phyloP scores from a whole-genome alignment of 2,113 vertebrate genomes.

The Myotis davidii region DNA sequence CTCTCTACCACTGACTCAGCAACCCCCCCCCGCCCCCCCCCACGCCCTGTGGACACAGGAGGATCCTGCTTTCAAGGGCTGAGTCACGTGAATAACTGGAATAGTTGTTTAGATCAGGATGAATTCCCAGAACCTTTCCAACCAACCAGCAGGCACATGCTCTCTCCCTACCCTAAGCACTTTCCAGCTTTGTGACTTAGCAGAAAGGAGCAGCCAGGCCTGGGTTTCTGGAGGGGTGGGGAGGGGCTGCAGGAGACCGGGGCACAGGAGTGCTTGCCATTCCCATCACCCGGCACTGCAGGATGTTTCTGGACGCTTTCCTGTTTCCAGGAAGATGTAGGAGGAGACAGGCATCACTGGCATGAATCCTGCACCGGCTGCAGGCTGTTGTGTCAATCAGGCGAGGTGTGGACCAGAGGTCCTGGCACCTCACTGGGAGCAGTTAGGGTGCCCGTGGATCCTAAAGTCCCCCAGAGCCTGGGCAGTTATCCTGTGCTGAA shows the following conservation, averaged over 20 bases:
- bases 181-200: constrained; percentile 77
- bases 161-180: constrained; percentile 71
- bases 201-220: constrained; percentile 49
- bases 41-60: constrained; percentile 80
- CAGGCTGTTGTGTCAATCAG: background rate
- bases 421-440: background rate
- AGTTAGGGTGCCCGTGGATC: background rate
- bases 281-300: constrained; percentile 58
- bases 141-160: constrained; percentile 83
- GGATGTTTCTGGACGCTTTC: constrained; percentile 68
- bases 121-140: constrained; percentile 88
- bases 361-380: background rate
- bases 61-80: constrained; percentile 83
- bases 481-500: constrained; percentile 23
- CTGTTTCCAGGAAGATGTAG: constrained; percentile 38
- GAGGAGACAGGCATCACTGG: background rate
- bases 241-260: background rate
- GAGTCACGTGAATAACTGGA: constrained; percentile 90
- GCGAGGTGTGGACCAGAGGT: background rate
- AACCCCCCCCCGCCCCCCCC: constrained; percentile 66
- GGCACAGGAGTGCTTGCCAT: background rate
- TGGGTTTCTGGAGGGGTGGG: background rate
- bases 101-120: constrained; percentile 86
- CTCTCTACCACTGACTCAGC: constrained; percentile 86
- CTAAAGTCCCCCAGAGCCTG: background rate